phyloP scores from a whole-genome alignment of 2,888 invertebrate species.

The Agrochola litura region DNA sequence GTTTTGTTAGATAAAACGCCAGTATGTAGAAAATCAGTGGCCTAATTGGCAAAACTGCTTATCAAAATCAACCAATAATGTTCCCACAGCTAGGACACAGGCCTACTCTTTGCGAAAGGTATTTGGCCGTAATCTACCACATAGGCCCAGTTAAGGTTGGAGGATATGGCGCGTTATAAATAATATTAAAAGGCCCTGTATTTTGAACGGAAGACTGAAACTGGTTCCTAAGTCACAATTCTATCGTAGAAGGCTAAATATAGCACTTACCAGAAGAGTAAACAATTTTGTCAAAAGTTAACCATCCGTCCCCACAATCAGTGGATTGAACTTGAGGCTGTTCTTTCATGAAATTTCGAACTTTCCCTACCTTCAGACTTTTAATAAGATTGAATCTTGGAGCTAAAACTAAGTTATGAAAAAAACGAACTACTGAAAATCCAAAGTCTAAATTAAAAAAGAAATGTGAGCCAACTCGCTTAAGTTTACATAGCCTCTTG shows the following conservation, averaged over 20 bases:
- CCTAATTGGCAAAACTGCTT: background rate
- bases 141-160: background rate
- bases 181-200: background rate
- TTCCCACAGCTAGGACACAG: background rate
- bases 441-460: background rate
- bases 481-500: background rate
- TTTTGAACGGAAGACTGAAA: background rate
- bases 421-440: constrained; percentile 3
- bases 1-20: background rate
- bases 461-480: background rate
- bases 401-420: constrained; percentile 9
- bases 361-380: constrained; percentile 6
- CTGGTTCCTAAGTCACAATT: background rate
- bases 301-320: constrained; percentile 16
- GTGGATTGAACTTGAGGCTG: constrained; percentile 1
- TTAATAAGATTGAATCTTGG: constrained; percentile 21
- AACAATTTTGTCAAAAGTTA: constrained; percentile 5
- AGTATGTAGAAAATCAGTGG: background rate
- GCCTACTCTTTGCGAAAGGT: background rate
- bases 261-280: background rate
- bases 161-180: background rate
- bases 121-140: background rate
- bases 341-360: constrained; percentile 29
- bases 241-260: background rate
- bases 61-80: background rate